These are phyloP conservation scores for Drosophila monieri DNA, from an alignment of 2,888 invertebrate species.

Conservation along the genomic window DNA sequence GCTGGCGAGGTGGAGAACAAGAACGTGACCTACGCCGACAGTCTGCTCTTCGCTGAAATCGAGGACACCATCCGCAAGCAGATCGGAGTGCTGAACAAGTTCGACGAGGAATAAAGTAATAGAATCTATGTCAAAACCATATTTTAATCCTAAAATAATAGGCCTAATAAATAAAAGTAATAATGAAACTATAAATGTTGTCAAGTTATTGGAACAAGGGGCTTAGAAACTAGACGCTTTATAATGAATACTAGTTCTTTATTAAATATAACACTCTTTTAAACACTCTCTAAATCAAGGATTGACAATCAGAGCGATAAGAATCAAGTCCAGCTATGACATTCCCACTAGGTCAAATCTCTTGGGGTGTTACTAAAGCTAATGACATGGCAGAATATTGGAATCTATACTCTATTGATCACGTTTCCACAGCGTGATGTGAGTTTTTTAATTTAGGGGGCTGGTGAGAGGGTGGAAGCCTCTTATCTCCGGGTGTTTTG, in stretches of 20 bases:
- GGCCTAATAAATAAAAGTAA: slow-evolving; percentile 9
- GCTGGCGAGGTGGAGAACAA: slow-evolving; percentile 88
- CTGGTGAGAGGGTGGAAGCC: slow-evolving; percentile 8
- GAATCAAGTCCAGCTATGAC: slow-evolving; percentile 26
- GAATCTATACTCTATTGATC: slow-evolving; percentile 15
- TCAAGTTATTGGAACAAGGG: too few species aligned
- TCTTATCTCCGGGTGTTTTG: slow-evolving; percentile 24
- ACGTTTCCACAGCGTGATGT: slow-evolving; percentile 31
- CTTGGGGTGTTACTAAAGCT: slow-evolving; percentile 20
- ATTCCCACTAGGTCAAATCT: slow-evolving; percentile 33
- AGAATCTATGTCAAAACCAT: neutral
- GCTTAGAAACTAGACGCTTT: too few species aligned
- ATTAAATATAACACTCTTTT: neutral
- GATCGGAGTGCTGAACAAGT: slow-evolving; percentile 81
- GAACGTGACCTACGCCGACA: slow-evolving; percentile 88
- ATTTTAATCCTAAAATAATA: slow-evolving; percentile 13
- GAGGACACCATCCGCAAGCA: slow-evolving; percentile 90
- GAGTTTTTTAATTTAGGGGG: slow-evolving; percentile 21
- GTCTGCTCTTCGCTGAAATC: slow-evolving; percentile 88
- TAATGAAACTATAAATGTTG: neutral
- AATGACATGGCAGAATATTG: slow-evolving; percentile 14
- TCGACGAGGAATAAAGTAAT: slow-evolving; percentile 53
- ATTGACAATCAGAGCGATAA: slow-evolving; percentile 26
- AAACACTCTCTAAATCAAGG: slow-evolving; percentile 9
- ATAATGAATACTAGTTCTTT: neutral